phyloP scores from a whole-genome alignment of 2,888 invertebrate species.

The Drosophila phalerata region DNA sequence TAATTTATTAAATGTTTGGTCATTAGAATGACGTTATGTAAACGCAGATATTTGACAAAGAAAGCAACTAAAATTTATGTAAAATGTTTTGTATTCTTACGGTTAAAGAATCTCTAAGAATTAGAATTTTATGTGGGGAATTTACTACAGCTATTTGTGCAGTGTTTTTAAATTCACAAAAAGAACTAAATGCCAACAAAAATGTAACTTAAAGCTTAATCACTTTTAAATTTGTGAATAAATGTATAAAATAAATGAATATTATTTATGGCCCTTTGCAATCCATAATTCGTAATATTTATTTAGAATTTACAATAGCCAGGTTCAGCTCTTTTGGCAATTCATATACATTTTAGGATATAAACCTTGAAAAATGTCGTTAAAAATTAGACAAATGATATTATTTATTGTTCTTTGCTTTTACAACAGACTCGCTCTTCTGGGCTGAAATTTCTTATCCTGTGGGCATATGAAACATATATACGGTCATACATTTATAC shows the following conservation, averaged over 20 bases:
- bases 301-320: constrained; percentile 5
- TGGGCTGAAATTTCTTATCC: constrained; percentile 6
- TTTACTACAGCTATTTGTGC: neutral
- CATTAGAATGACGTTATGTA: constrained; percentile 11
- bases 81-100: too few species aligned
- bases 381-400: constrained; percentile 9
- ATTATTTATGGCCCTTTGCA: constrained; percentile 17
- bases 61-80: too few species aligned
- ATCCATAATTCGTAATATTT: constrained; percentile 4
- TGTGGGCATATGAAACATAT: constrained; percentile 1
- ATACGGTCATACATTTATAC: neutral
- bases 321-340: neutral
- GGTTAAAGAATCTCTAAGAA: too few species aligned
- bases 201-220: neutral
- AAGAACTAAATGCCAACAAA: neutral
- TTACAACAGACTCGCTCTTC: constrained; percentile 21
- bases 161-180: neutral
- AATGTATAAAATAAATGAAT: neutral
- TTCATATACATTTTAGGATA: neutral
- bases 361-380: constrained; percentile 2
- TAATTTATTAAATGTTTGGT: neutral
- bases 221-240: neutral
- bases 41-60: too few species aligned
- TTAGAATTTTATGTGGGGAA: too few species aligned
- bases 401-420: constrained; percentile 22